phyloP scores from a whole-genome alignment of 2,888 invertebrate genomes.

The Acrocera orbiculus region DNA sequence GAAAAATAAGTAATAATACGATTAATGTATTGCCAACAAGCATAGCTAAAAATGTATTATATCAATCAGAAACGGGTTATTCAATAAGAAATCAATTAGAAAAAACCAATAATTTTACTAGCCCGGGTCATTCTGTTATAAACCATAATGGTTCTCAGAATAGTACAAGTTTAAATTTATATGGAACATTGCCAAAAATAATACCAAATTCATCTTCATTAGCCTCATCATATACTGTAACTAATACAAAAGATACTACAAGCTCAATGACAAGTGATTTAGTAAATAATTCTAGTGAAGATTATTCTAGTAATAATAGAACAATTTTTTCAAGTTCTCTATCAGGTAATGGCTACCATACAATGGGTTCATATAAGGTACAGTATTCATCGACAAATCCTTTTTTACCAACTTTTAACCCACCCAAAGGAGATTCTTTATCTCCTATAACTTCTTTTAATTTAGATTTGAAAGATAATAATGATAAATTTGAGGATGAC shows the following conservation, averaged over 20 bases:
- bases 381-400: constrained; percentile 33
- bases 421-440: constrained; percentile 16
- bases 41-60: constrained; percentile 17
- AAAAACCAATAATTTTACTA: constrained; percentile 16
- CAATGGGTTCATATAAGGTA: constrained; percentile 30
- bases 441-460: constrained; percentile 25
- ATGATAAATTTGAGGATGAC: constrained; percentile 30
- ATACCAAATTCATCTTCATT: constrained; percentile 14
- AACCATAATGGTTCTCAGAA: constrained; percentile 17
- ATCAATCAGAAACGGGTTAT: constrained; percentile 22
- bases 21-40: constrained; percentile 16
- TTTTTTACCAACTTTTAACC: constrained; percentile 30
- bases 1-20: constrained; percentile 18
- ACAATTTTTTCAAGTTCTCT: constrained; percentile 6
- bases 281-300: too few relatives aligned
- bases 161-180: constrained; percentile 23
- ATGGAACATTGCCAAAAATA: constrained; percentile 29
- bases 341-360: constrained; percentile 25
- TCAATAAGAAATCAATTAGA: constrained; percentile 21
- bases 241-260: constrained; percentile 14
- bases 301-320: constrained; percentile 21
- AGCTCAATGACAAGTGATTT: constrained; percentile 30
- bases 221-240: constrained; percentile 11
- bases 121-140: constrained; percentile 23
- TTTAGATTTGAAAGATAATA: constrained; percentile 22